Evolutionary conservation across 1,140 invertebrate genomes (phyloP), one percentile per base, ranked within the genome.

Genomic region (Leptinotarsa lineolata): DNA sequence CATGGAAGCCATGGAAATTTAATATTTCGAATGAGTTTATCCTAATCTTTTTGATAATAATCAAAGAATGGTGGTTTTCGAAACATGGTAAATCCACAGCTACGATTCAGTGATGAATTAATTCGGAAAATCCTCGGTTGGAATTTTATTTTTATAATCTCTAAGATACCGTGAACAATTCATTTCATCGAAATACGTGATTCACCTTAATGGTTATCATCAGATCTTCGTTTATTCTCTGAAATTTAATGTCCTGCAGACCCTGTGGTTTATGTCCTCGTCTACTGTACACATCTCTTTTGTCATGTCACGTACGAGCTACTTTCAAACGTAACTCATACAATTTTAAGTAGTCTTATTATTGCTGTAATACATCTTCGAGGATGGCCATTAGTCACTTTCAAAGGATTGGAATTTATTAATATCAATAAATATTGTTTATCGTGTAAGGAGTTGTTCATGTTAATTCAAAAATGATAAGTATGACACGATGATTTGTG

Each of bases 351-450:
- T 45, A 67, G 39, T 46, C 30, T 64, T 22, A 18, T 44, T 67
- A 30, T 44, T 30, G 18, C 46, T 24, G 67, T 45, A 21, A 54
- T 68, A 58, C 67, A 68, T 68, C 67, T 54, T 21, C 39, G 44
- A 68, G n/a, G 48, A 68, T 20, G 44, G 67, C 67, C 46, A 68
- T 68, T 68, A 54, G 67, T 68, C 67, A 45, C 67, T 68, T 45
- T 68, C 67, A 68, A 68, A 54, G 67, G n/a, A 4, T 30, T 8
- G 44, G 67, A 68, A 68, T 68, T 68, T 54, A 68, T 68, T 68
- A 68, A 68, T 68, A 46, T 68, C 67, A 16, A 68, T 68, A 54
- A 67, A 68, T 68, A 68, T 20, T 54, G 44, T 54, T 68, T 68
- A 68, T 68, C 67, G 46, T 21, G 20, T 58, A 21, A 45, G 30